Evolutionary conservation across 2,113 vertebrate genomes (phyloP).

Genomic region (Eudyptes chrysolophus): DNA sequence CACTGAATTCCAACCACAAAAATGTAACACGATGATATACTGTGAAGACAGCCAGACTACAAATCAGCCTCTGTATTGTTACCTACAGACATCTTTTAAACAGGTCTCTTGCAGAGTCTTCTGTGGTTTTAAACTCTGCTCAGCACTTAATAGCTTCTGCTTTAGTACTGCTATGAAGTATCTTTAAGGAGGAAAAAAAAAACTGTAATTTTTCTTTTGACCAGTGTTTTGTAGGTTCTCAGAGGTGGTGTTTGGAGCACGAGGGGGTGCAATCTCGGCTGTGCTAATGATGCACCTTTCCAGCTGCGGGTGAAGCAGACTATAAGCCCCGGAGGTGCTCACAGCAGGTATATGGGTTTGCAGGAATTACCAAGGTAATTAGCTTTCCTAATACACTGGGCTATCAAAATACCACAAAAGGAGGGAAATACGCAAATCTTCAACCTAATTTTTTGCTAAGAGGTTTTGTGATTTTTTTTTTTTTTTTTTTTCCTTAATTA

Average conservation of each 20-base stretch:
- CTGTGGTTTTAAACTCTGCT: not conserved
- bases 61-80: not conserved
- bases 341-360: not conserved
- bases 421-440: not conserved
- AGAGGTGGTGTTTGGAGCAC: not conserved
- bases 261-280: not conserved
- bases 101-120: not conserved
- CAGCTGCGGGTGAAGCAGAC: not conserved
- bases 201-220: not conserved
- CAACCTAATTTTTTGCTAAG: not conserved
- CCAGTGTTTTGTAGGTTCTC: not conserved
- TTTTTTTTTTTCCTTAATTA: not conserved
- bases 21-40: not conserved
- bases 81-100: not conserved
- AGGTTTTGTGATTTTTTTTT: not conserved
- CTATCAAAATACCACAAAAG: not conserved
- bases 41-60: conserved; percentile 32
- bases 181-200: not conserved
- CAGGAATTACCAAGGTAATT: not conserved
- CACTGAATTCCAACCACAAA: not conserved
- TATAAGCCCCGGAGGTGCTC: accelerated
- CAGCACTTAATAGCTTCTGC: conserved; percentile 3
- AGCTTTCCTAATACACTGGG: not conserved
- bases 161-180: not conserved
- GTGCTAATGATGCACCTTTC: accelerated